These are phyloP conservation scores for Scaptomyza graminum DNA, from an alignment of 1,140 invertebrate species.

Conservation along the genomic window DNA sequence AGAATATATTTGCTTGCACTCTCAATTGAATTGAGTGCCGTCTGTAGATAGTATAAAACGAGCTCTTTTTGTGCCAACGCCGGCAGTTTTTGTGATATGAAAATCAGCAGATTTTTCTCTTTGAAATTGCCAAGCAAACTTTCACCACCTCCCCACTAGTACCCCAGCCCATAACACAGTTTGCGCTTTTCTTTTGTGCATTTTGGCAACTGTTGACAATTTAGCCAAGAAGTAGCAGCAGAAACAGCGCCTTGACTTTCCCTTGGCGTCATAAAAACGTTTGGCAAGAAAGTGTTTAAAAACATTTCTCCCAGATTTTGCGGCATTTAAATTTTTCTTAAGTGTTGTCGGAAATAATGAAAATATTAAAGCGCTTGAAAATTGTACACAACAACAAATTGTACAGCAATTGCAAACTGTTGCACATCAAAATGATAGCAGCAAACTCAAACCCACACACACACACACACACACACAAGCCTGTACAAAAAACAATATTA, in stretches of 20 bases:
- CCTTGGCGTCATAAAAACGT: slow-evolving; percentile 20
- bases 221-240: slow-evolving; percentile 17
- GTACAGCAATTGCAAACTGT: slow-evolving; percentile 66
- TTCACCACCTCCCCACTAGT: background rate
- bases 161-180: background rate
- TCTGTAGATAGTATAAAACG: slow-evolving; percentile 50
- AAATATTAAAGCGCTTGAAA: slow-evolving; percentile 53
- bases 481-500: slow-evolving; percentile 50
- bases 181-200: slow-evolving; percentile 9
- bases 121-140: slow-evolving; percentile 56
- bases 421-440: slow-evolving; percentile 65
- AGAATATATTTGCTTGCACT: slow-evolving; percentile 64
- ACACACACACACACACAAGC: slow-evolving; percentile 7
- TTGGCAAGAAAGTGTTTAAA: slow-evolving; percentile 16
- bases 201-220: slow-evolving; percentile 69
- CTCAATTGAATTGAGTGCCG: slow-evolving; percentile 68
- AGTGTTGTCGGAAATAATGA: slow-evolving; percentile 55
- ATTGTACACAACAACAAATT: slow-evolving; percentile 44
- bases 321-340: slow-evolving; percentile 39
- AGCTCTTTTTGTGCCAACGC: slow-evolving; percentile 70
- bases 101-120: slow-evolving; percentile 72
- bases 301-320: slow-evolving; percentile 21
- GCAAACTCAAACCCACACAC: background rate
- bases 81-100: slow-evolving; percentile 74
- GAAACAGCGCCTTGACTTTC: slow-evolving; percentile 49